These are phyloP conservation scores for Eubasilissa regina DNA, from an alignment of 1,140 invertebrate genomes.

Conservation along the genomic window DNA sequence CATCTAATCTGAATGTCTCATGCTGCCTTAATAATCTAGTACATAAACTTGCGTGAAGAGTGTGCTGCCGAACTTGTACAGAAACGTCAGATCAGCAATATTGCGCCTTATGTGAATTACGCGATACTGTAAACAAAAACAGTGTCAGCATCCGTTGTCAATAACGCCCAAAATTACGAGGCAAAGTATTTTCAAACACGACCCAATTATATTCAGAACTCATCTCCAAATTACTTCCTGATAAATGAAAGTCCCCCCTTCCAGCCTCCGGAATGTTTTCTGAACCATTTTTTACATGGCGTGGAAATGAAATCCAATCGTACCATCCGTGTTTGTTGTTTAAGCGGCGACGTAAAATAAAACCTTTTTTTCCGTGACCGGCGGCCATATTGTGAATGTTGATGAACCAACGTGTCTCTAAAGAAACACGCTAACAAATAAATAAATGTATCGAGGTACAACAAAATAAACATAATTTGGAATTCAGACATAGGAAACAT, in stretches of 20 bases:
- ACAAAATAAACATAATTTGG: no score
- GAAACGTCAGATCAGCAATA: no score
- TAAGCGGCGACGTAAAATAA: background rate
- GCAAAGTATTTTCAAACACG: constrained; percentile 6
- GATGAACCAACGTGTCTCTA: background rate
- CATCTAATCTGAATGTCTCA: constrained; percentile 3
- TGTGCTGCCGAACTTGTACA: no score
- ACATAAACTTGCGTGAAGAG: no score
- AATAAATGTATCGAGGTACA: no score
- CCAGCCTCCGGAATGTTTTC: background rate
- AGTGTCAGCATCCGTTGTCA: no score
- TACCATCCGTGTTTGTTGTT: background rate
- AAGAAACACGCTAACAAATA: no score
- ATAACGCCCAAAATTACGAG: background rate
- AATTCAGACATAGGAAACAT: no score
- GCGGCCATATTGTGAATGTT: background rate
- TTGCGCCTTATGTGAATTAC: background rate
- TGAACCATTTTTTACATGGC: background rate
- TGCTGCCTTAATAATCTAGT: no score
- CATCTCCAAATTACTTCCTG: constrained; percentile 11
- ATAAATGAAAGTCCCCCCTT: background rate
- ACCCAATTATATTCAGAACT: background rate
- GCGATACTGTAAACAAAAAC: background rate
- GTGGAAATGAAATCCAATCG: constrained; percentile 10
- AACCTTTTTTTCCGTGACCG: background rate